A percentile compares a stretch with the other conserved stretches of the same genome.
phyloP scores from a whole-genome alignment of 35 echinoderm and acorn worm species.

The Ophioderma brevispina region DNA sequence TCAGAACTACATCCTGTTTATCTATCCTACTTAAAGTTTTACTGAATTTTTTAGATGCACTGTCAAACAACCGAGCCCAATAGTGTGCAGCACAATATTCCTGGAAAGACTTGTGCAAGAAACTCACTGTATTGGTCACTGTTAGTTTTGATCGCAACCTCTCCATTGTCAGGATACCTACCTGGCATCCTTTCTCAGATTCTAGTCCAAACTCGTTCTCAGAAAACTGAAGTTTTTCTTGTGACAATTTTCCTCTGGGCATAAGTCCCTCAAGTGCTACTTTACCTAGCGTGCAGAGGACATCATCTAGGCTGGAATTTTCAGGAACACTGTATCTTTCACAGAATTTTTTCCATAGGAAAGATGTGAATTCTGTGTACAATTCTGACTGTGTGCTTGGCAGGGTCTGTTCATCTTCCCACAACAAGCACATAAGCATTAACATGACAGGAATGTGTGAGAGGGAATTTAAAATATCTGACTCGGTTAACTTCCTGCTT shows the following conservation, averaged over 20 bases:
- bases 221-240: slow-evolving; percentile 4
- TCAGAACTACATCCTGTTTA: no score
- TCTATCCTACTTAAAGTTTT: no score
- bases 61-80: background rate
- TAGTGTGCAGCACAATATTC: slow-evolving; percentile 20
- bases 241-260: background rate
- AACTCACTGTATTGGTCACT: background rate
- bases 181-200: background rate
- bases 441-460: background rate
- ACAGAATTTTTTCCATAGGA: background rate
- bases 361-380: background rate
- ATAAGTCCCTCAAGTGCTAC: background rate
- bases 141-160: background rate
- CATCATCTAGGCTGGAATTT: background rate
- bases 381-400: background rate
- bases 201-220: background rate
- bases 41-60: no score
- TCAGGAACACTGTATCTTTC: background rate
- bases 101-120: slow-evolving; percentile 7
- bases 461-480: background rate
- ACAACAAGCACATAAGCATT: background rate
- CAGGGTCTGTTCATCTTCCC: background rate
- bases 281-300: background rate
- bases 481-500: background rate
- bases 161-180: background rate